Evolutionary conservation across 2,113 vertebrate genomes (phyloP).

Genomic region (Columbina picui): DNA sequence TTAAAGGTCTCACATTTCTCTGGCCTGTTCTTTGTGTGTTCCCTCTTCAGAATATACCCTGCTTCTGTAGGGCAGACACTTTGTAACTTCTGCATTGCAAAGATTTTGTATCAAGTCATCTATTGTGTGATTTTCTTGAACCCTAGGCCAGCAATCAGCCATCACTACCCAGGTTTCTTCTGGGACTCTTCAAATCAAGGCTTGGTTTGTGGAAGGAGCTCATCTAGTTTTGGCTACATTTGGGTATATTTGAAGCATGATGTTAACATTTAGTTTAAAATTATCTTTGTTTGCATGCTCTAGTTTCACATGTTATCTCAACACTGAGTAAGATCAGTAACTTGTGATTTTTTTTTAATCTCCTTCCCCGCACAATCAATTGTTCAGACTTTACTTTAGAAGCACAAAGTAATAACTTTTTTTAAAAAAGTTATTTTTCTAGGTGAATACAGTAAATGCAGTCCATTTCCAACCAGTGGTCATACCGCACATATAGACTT

Average conservation of each 20-base stretch:
- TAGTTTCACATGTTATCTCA: neutral
- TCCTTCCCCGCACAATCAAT: neutral
- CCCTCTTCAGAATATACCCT: neutral
- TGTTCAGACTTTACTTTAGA: neutral
- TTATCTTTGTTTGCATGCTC: neutral
- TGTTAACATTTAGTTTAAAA: neutral
- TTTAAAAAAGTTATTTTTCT: neutral
- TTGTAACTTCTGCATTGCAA: neutral
- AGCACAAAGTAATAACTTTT: neutral
- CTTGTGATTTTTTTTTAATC: neutral
- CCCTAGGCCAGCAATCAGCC: neutral
- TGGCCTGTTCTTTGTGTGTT: neutral
- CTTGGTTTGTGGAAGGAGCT: neutral
- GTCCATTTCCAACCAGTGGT: neutral
- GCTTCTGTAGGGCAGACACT: rapidly evolving
- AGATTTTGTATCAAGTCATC: rapidly evolving
- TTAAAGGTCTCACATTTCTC: rapidly evolving
- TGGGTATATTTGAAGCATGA: neutral
- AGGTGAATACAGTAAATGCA: neutral
- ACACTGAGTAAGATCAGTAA: neutral
- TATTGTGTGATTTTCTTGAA: neutral
- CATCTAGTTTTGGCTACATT: neutral
- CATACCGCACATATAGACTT: neutral
- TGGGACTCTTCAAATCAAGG: neutral
- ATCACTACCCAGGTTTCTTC: neutral